phyloP scores from a whole-genome alignment of 2,888 invertebrate species.

The Eupeodes luniger region DNA sequence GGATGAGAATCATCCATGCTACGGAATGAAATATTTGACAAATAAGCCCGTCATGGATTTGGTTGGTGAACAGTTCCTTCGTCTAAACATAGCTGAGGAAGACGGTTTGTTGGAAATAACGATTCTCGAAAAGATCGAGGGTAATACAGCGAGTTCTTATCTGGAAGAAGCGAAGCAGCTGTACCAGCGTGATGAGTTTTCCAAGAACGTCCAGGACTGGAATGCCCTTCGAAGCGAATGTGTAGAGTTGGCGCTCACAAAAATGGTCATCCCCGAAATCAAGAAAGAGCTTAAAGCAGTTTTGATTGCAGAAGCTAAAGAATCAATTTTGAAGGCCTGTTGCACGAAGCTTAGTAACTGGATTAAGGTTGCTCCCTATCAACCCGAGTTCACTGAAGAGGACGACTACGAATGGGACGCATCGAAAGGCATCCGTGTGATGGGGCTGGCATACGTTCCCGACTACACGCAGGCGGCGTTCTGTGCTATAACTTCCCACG shows the following conservation, averaged over 20 bases:
- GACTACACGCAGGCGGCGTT: slow-evolving; percentile 94
- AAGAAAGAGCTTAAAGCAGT: slow-evolving; percentile 92
- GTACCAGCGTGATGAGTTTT: slow-evolving; percentile 93
- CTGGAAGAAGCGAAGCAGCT: slow-evolving; percentile 94
- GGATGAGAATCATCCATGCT: slow-evolving; percentile 96
- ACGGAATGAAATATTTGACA: slow-evolving; percentile 94
- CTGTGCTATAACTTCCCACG: slow-evolving; percentile 93
- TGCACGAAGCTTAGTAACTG: slow-evolving; percentile 95
- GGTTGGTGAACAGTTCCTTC: slow-evolving; percentile 95
- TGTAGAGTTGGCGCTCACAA: slow-evolving; percentile 93
- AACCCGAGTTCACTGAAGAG: slow-evolving; percentile 87
- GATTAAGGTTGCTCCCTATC: slow-evolving; percentile 92
- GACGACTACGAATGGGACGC: slow-evolving; percentile 97
- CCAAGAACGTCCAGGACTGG: slow-evolving; percentile 97
- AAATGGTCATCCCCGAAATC: slow-evolving; percentile 95
- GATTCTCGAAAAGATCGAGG: slow-evolving; percentile 91
- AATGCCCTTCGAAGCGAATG: slow-evolving; percentile 94
- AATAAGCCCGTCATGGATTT: slow-evolving; percentile 96
- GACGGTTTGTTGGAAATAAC: slow-evolving; percentile 91
- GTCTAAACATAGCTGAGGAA: slow-evolving; percentile 91
- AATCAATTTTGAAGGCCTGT: slow-evolving; percentile 92
- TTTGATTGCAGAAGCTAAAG: slow-evolving; percentile 94
- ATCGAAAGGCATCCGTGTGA: slow-evolving; percentile 89
- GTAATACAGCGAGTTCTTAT: slow-evolving; percentile 90
- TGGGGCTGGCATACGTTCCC: slow-evolving; percentile 95